These are phyloP conservation scores for Tetrax tetrax DNA, from an alignment of 2,113 vertebrate species.

Conservation along the genomic window DNA sequence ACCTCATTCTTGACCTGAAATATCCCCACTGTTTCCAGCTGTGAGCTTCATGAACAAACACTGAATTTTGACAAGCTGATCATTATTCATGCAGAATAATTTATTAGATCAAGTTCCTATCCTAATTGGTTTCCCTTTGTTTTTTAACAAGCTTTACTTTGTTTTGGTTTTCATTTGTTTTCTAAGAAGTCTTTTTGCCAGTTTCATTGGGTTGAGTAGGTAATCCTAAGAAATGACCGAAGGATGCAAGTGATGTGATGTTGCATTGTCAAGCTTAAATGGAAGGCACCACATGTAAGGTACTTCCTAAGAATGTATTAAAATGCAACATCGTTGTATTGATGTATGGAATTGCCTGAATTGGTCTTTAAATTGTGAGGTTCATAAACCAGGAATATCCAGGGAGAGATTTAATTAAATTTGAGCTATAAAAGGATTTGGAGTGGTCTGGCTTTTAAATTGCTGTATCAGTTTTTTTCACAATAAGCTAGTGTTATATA, in stretches of 20 bases:
- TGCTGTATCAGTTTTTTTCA: background rate
- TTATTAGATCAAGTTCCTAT: constrained; percentile 35
- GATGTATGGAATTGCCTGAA: constrained; percentile 12
- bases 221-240: background rate
- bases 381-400: background rate
- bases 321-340: background rate
- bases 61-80: constrained; percentile 43
- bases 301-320: background rate
- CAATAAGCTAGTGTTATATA: background rate
- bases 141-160: background rate
- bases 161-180: background rate
- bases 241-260: background rate
- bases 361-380: constrained; percentile 2
- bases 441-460: constrained; percentile 30
- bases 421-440: constrained; percentile 36
- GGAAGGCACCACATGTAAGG: background rate
- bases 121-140: constrained; percentile 12
- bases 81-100: constrained; percentile 46
- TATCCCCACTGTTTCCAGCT: constrained; percentile 53
- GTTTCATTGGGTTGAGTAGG: background rate
- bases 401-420: constrained; percentile 30
- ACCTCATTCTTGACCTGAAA: constrained; percentile 49
- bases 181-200: background rate
- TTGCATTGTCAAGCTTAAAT: constrained; percentile 18
- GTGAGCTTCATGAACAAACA: constrained; percentile 27